phyloP scores from a whole-genome alignment of 2,113 vertebrate genomes.

The Orcinus orca region DNA sequence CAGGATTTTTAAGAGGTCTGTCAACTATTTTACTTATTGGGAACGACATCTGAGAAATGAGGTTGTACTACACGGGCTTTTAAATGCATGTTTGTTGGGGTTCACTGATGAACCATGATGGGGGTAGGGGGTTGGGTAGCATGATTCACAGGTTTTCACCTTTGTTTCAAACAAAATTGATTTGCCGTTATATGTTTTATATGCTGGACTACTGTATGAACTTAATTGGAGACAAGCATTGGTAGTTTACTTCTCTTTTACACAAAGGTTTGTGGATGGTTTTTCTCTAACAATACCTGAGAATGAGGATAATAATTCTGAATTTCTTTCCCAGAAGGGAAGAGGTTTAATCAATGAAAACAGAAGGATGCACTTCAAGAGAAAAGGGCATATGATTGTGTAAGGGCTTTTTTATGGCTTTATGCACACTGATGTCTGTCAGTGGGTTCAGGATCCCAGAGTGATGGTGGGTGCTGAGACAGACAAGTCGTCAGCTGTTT shows the following conservation, averaged over 20 bases:
- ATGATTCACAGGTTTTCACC: background rate
- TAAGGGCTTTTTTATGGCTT: background rate
- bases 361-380: background rate
- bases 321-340: background rate
- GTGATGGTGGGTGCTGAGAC: accelerated
- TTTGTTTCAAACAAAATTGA: background rate
- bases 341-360: background rate
- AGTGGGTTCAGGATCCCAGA: background rate
- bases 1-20: background rate
- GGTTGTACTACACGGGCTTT: background rate
- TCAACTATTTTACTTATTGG: background rate
- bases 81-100: background rate
- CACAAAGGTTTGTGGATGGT: background rate
- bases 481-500: background rate
- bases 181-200: background rate
- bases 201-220: background rate
- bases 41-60: background rate
- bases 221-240: background rate
- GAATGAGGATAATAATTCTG: background rate
- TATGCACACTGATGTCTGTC: background rate
- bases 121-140: accelerated
- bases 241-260: background rate
- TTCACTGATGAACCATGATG: background rate
- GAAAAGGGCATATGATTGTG: background rate
- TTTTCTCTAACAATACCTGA: background rate